Conservation (phyloP, 2,113 vertebrate species). For the Pogonocichla stellata region DNA sequence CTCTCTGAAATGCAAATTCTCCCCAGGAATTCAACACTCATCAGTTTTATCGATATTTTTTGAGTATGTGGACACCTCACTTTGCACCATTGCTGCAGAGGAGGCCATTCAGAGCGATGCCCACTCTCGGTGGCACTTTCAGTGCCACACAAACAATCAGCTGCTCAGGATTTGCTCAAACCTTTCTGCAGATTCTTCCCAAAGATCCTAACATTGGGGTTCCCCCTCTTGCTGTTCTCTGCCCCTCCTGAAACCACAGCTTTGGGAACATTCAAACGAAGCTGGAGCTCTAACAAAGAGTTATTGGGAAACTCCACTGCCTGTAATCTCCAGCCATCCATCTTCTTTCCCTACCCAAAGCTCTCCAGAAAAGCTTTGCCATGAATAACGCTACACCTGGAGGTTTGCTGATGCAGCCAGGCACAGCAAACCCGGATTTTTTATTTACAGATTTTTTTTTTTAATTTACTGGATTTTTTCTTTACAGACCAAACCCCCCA, state of each 20-base stretch:
- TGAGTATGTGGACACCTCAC: accelerated
- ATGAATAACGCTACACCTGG: accelerated
- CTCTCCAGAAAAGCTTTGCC: background rate
- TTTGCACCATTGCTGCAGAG: accelerated
- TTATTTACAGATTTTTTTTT: no score
- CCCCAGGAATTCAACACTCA: accelerated
- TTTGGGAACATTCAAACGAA: accelerated
- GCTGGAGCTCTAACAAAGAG: background rate
- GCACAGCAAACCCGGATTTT: no score
- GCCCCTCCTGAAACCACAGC: accelerated
- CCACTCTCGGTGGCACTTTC: accelerated
- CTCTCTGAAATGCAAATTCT: accelerated
- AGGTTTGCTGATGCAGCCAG: background rate
- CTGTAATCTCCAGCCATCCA: background rate
- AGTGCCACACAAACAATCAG: accelerated
- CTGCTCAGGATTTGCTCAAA: accelerated
- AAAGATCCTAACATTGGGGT: accelerated
- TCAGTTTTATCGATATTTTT: background rate
- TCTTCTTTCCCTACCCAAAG: background rate
- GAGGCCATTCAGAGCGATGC: accelerated
- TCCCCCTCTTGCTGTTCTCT: background rate
- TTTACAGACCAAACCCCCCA: no score
- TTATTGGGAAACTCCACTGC: accelerated
- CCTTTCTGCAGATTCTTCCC: background rate
- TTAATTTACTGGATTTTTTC: no score